A percentile compares a stretch with the other conserved stretches of the same genome.
Conservation (phyloP, 1,140 invertebrate genomes). For the Drosophila erecta region DNA sequence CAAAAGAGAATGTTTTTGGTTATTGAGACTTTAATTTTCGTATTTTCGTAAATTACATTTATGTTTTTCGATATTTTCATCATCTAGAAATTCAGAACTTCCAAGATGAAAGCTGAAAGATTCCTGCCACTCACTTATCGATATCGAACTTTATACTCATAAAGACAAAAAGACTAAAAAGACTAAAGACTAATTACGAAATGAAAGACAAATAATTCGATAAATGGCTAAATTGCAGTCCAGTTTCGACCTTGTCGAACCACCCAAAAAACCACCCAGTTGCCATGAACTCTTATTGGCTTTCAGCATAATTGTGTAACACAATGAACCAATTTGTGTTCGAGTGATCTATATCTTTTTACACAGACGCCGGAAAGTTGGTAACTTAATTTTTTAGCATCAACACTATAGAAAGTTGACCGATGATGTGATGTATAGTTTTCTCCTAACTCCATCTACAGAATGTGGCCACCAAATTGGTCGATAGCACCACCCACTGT, state of each 20-base stretch:
- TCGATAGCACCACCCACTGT: constrained; percentile 5
- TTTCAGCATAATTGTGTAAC: constrained; percentile 56
- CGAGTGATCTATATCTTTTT: constrained; percentile 41
- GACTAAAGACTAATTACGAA: constrained; percentile 33
- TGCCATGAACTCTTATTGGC: background rate
- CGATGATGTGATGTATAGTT: constrained; percentile 38
- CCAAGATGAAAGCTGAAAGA: background rate
- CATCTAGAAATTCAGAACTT: background rate
- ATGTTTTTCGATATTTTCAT: background rate
- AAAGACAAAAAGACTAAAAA: constrained; percentile 14
- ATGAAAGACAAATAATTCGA: constrained; percentile 46
- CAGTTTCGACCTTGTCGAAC: constrained; percentile 9
- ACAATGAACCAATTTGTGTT: constrained; percentile 65
- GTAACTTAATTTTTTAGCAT: constrained; percentile 64
- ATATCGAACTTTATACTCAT: background rate
- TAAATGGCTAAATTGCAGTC: constrained; percentile 26
- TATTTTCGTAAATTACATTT: background rate
- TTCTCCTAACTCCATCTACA: background rate
- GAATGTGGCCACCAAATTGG: constrained; percentile 54
- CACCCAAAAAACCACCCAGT: background rate
- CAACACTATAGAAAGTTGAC: constrained; percentile 29
- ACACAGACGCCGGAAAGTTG: constrained; percentile 40
- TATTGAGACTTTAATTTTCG: too few species aligned
- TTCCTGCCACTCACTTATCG: constrained; percentile 3
- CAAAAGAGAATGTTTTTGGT: background rate